Base-by-base conservation (phyloP, 2,797 vertebrate species). In the Nasua narica region DNA sequence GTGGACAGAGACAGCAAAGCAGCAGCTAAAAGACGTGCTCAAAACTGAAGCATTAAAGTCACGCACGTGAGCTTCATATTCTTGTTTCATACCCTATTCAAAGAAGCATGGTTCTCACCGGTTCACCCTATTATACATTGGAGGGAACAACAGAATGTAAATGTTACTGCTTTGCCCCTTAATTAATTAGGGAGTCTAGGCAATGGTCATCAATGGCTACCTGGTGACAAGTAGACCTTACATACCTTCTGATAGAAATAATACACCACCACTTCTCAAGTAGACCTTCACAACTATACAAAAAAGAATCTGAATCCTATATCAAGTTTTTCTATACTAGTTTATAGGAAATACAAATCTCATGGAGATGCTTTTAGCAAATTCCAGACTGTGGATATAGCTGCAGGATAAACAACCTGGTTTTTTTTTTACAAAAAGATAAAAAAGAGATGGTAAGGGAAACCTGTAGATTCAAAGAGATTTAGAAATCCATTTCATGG, bases 61-160 rank as follows among this genome's bases (percentile, higher is more conserved):
- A 7, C 0, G 5, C 19, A 12, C 3, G 3, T 15, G 74, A 54
- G 27, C 60, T 23, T n/a, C 8, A 14, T 4, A 3, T 25, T 50
- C 8, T 2, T 29, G 15, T 48, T 48, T 56, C n/a, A 29, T 5
- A 37, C 37, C 10, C 27, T 52, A 7, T 12, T 40, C 62, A 1
- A 13, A n/a, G 23, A 58, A 8, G n/a, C 19, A 1, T 1, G 3
- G 4, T 25, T 52, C 27, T 54, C 40, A 4, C 48, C 5, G 7
- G 37, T 56, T 48, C n/a, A n/a, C 29, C 11, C 21, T 43, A 4
- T 7, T 13, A 37, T 1, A 37, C 7, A 7, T 29, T 27, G 7
- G 15, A 72, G 35, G 35, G 23, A 77, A 35, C 21, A 19, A 21
- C 0, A 67, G 58, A 8, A 27, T 50, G 27, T 7, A 18, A 52